phyloP scores from a whole-genome alignment of 2,888 invertebrate species.

The Leucania comma region DNA sequence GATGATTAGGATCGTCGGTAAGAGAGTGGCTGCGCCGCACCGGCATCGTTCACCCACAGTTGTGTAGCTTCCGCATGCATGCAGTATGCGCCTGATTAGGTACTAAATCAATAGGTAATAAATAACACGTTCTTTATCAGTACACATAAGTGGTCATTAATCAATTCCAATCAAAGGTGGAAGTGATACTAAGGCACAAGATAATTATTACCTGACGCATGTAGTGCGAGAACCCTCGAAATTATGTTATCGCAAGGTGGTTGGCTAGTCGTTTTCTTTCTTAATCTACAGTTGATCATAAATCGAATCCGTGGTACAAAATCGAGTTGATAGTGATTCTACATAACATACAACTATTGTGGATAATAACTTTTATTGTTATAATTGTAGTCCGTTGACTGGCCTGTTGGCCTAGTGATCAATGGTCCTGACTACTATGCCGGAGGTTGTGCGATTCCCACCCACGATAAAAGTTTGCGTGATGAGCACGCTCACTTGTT shows the following conservation, averaged over 20 bases:
- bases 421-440: no score
- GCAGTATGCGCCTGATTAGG: conserved; percentile 22
- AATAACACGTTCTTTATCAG: conserved; percentile 38
- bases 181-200: conserved; percentile 16
- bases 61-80: conserved; percentile 7
- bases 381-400: no score
- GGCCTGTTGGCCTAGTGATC: no score
- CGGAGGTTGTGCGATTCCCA: no score
- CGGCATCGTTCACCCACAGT: neutral
- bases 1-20: neutral
- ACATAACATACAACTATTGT: neutral
- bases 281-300: neutral
- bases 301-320: neutral
- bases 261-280: neutral
- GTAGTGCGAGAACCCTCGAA: neutral
- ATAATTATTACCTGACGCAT: conserved; percentile 5
- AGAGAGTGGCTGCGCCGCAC: neutral
- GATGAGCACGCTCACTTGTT: no score
- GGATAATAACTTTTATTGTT: no score
- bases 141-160: conserved; percentile 37
- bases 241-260: neutral
- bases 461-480: no score
- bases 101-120: conserved; percentile 16
- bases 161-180: conserved; percentile 38
- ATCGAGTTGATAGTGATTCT: neutral